Conservation (phyloP, 1,140 invertebrate species). For the Trichoplusia ni region DNA sequence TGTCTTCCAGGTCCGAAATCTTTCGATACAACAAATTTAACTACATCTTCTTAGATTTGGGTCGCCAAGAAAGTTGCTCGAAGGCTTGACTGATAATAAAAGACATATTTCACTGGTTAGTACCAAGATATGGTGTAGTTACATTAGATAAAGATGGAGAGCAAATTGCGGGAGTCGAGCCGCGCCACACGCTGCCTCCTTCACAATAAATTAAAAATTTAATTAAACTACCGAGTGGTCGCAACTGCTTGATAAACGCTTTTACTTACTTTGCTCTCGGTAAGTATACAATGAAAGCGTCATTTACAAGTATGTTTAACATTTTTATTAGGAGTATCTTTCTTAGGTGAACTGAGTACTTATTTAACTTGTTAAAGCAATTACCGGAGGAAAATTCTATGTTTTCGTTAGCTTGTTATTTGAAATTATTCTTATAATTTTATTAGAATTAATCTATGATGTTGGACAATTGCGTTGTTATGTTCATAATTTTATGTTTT, state of each 20-base stretch:
- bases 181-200: conserved; percentile 56
- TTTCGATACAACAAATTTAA: too few relatives aligned
- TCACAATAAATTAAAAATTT: conserved; percentile 75
- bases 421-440: conserved; percentile 10
- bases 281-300: conserved; percentile 40
- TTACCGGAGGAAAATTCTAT: not conserved
- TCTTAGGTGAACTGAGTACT: too few relatives aligned
- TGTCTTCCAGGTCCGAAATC: too few relatives aligned
- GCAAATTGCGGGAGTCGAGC: conserved; percentile 52
- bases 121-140: conserved; percentile 33
- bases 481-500: too few relatives aligned
- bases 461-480: not conserved
- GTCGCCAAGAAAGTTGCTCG: too few relatives aligned
- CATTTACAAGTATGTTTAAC: conserved; percentile 33
- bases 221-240: conserved; percentile 67
- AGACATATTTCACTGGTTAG: conserved; percentile 14
- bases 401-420: not conserved
- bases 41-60: too few relatives aligned
- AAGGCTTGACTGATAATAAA: not conserved
- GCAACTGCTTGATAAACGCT: conserved; percentile 67
- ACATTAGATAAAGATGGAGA: conserved; percentile 57
- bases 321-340: too few relatives aligned
- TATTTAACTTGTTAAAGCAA: not conserved
- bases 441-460: not conserved
- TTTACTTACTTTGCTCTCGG: conserved; percentile 46